Evolutionary conservation across 2,113 vertebrate genomes (phyloP).

Genomic region (Nasalis larvatus): DNA sequence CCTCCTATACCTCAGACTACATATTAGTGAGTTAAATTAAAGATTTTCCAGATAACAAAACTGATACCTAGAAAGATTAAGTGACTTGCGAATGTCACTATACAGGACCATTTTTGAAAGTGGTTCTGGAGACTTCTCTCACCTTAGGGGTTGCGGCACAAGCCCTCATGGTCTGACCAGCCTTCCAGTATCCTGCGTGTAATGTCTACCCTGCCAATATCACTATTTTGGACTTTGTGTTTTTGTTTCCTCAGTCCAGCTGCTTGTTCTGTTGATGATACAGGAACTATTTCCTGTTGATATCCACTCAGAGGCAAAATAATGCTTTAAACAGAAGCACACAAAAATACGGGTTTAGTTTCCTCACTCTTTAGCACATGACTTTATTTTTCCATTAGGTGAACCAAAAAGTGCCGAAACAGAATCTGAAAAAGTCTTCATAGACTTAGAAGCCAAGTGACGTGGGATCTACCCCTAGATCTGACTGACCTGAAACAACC

Average conservation of each 20-base stretch:
- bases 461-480: neutral
- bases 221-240: neutral
- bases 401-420: neutral
- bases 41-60: neutral
- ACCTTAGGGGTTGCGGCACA: neutral
- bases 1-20: neutral
- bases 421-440: neutral
- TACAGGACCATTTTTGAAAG: neutral
- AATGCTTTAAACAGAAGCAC: neutral
- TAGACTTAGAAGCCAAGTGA: neutral
- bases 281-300: neutral
- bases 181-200: rapidly evolving
- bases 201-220: neutral
- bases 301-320: neutral
- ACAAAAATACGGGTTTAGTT: neutral
- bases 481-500: neutral
- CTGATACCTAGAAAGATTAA: neutral
- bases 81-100: neutral
- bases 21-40: neutral
- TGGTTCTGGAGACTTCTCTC: neutral
- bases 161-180: neutral
- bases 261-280: neutral
- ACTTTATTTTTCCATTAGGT: neutral
- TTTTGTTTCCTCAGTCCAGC: neutral
- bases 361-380: neutral